Percentiles rank a stretch among this genome's conserved stretches.
These are phyloP conservation scores for Anolis carolinensis DNA, from an alignment of 2,113 vertebrate species.

Conservation along the genomic window DNA sequence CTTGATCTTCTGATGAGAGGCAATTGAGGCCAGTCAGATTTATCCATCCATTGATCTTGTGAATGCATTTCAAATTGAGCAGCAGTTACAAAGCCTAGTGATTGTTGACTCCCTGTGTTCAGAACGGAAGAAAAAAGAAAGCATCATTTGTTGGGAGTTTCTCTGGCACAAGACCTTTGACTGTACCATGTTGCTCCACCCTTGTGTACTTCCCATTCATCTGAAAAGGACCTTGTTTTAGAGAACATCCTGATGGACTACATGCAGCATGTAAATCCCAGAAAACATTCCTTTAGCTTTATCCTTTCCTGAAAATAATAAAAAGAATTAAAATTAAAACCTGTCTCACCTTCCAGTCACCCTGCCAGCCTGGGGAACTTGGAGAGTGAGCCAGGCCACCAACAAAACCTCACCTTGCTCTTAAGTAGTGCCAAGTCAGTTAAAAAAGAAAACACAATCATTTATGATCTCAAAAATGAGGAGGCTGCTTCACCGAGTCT, in stretches of 20 bases:
- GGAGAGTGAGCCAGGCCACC: too few species aligned
- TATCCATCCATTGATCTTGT: conserved; percentile 34
- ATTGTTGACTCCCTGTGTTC: background rate
- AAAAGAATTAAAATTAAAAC: background rate
- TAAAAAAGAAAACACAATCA: too few species aligned
- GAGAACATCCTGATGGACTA: background rate
- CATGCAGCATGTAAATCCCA: background rate
- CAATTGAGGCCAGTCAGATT: background rate
- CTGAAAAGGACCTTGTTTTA: background rate
- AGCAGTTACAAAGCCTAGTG: background rate
- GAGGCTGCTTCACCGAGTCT: too few species aligned
- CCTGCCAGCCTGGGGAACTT: too few species aligned
- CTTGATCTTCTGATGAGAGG: background rate
- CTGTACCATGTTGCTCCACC: background rate
- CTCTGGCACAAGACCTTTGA: background rate
- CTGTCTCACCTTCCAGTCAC: too few species aligned
- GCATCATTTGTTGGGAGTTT: background rate
- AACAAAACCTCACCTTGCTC: too few species aligned
- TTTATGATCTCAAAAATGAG: too few species aligned
- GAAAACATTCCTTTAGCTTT: background rate
- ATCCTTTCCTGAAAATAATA: background rate
- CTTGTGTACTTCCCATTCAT: background rate
- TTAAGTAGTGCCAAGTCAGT: too few species aligned
- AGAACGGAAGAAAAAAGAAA: background rate
- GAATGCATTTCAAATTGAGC: conserved; percentile 6